phyloP scores from a whole-genome alignment of 1,140 invertebrate genomes.

The Megalopta genalis region DNA sequence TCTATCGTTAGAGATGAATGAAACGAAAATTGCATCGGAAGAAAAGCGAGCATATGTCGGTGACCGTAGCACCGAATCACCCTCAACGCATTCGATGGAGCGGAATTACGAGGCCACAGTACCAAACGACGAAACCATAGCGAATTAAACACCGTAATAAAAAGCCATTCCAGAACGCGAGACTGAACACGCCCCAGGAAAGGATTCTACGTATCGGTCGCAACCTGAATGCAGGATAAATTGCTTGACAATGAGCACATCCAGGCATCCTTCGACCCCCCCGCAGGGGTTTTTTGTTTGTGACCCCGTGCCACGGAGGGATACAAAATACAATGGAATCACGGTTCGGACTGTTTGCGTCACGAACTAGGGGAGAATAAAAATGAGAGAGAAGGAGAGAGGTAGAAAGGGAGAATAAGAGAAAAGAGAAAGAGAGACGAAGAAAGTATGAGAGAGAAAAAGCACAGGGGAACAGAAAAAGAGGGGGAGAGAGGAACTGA shows the following conservation, averaged over 20 bases:
- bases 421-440: no score
- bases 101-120: background rate
- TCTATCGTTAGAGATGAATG: no score
- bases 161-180: constrained; percentile 10
- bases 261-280: no score
- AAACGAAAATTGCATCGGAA: no score
- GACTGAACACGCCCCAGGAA: constrained; percentile 6
- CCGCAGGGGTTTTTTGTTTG: constrained; percentile 22
- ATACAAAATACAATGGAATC: constrained; percentile 42
- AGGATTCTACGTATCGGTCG: constrained; percentile 39
- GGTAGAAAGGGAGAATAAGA: background rate
- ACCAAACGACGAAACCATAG: background rate
- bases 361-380: constrained; percentile 22
- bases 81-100: background rate
- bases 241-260: constrained; percentile 62
- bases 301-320: constrained; percentile 29
- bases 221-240: constrained; percentile 63
- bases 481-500: no score
- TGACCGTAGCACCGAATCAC: background rate
- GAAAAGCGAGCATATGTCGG: background rate
- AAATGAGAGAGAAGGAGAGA: background rate
- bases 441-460: no score
- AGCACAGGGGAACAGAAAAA: no score
- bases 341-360: constrained; percentile 37
- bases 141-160: constrained; percentile 46